Evolutionary conservation across 2,888 invertebrate species (phyloP), one percentile per base, ranked within the genome.

Genomic region (Phortica magna): DNA sequence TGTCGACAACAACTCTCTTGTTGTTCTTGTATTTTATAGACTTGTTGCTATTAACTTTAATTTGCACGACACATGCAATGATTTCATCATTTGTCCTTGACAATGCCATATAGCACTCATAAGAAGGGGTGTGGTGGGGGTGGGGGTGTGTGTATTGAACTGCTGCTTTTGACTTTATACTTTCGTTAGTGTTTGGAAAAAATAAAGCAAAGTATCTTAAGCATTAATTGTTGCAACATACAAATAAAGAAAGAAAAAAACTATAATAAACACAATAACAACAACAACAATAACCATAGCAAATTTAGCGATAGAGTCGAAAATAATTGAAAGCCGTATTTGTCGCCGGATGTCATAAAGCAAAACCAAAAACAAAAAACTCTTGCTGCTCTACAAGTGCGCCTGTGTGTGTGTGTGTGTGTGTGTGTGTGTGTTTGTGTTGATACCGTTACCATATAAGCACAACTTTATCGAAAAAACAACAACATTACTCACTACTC

Each of bases 341-440:
- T 48, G 64, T 64, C 39, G 39, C 64, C 64, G 31, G 64, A 64
- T 64, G 64, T 64, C 39, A 64, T 64, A 64, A 64, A 64, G 31
- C 14, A 55, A 55, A 10, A 55, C n/a, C 10, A 57, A 57, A 57
- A 57, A n/a, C n/a, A 57, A 17, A 57, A 14, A 19, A 59, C 17
- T 59, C 12, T 53, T n/a, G 53, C 53, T 53, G 31, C 31, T 31
- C 31, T 53, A 53, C n/a, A 53, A 53, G n/a, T 53, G 12, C n/a
- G 53, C 7, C 1, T 53, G 53, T 53, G 53, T n/a, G 53, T 53
- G 2, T 53, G 5, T 53, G 2, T 53, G 53, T 53, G 53, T 53
- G 53, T 53, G 7, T 9, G 10, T 48, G 48, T 48, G 9, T 9
- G 7, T 9, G 10, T 48, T 3, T 48, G 9, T 9, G 48, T 14